Evolutionary conservation across 2,888 invertebrate genomes (phyloP).

Genomic region (Macrosoma leucophasiata): DNA sequence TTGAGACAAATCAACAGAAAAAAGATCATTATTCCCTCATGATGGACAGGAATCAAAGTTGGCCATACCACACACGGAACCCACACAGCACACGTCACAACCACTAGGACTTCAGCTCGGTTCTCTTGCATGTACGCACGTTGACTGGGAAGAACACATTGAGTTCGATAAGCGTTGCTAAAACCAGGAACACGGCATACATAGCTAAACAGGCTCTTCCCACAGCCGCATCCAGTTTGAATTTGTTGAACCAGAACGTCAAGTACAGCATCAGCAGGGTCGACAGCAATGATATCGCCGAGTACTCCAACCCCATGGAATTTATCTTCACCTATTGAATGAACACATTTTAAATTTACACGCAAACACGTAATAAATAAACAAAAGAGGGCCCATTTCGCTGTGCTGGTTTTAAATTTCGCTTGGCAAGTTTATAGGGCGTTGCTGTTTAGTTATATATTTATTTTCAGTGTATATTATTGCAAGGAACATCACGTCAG

Average conservation of each 20-base stretch:
- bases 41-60: no score
- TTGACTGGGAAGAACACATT: constrained; percentile 96
- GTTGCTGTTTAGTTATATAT: no score
- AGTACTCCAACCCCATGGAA: constrained; percentile 93
- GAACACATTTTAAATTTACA: constrained; percentile 23
- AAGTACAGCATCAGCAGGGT: constrained; percentile 89
- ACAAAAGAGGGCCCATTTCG: constrained; percentile 12
- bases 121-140: constrained; percentile 86
- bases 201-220: constrained; percentile 89
- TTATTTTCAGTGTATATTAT: no score
- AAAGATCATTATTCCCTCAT: no score
- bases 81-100: constrained; percentile 8
- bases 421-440: no score
- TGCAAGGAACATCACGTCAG: no score
- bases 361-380: constrained; percentile 8
- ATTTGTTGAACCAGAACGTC: constrained; percentile 90
- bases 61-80: constrained; percentile 15
- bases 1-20: no score
- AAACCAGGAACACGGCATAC: constrained; percentile 90
- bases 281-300: constrained; percentile 90
- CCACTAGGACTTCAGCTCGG: constrained; percentile 53
- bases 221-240: constrained; percentile 89
- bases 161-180: constrained; percentile 93
- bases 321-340: constrained; percentile 84
- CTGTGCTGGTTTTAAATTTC: constrained; percentile 11